phyloP scores from a whole-genome alignment of 2,113 vertebrate species.

The Carollia perspicillata region DNA sequence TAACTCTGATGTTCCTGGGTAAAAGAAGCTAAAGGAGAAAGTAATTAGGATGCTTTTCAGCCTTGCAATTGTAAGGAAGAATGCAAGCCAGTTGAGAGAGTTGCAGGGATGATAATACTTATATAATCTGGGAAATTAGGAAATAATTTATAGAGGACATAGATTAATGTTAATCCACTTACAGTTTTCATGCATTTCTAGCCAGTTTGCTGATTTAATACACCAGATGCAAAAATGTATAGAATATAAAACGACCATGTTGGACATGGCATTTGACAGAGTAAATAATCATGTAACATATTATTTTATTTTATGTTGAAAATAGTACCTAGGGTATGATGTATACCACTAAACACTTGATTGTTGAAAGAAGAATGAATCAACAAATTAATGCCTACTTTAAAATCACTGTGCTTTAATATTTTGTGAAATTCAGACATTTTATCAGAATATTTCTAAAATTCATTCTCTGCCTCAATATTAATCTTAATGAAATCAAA shows the following conservation, averaged over 20 bases:
- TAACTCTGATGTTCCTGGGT: neutral
- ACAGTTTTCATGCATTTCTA: neutral
- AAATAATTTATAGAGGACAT: neutral
- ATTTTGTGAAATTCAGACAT: neutral
- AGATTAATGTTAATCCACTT: neutral
- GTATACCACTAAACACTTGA: neutral
- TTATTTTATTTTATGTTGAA: neutral
- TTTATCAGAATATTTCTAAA: neutral
- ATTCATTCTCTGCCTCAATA: neutral
- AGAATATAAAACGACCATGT: neutral
- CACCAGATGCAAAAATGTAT: neutral
- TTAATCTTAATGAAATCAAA: neutral
- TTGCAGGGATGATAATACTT: neutral
- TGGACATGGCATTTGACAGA: neutral
- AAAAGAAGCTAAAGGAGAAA: neutral
- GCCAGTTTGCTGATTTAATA: neutral
- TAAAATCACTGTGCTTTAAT: neutral
- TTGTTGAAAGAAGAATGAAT: neutral
- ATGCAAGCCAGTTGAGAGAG: neutral
- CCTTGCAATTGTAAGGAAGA: neutral
- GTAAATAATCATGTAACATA: neutral
- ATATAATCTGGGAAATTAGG: neutral
- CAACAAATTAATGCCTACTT: neutral
- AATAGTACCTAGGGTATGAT: neutral
- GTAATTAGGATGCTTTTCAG: neutral